Conservation (phyloP, 2,888 invertebrate genomes). For the Orchestes rusci region DNA sequence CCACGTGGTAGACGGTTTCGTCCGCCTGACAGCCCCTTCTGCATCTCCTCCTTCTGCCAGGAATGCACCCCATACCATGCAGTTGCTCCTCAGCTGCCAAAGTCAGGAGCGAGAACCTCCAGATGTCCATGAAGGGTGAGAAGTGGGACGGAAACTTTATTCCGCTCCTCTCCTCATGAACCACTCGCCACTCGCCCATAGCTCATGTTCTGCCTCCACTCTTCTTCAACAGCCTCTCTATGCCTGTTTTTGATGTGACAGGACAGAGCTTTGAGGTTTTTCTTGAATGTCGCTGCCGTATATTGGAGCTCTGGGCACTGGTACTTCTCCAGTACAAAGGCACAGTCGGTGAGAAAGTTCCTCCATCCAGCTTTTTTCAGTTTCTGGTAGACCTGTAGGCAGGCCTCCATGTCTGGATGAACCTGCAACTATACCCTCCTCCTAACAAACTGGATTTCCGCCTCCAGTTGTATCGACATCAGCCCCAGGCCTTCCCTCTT, state of each 20-base stretch:
- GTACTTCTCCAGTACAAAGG: no score
- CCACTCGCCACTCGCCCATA: slow-evolving; percentile 20
- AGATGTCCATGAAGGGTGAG: slow-evolving; percentile 14
- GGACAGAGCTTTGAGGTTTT: no score
- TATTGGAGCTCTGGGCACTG: no score
- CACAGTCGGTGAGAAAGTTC: slow-evolving; percentile 11
- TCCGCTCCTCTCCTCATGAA: neutral
- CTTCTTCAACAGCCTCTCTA: no score
- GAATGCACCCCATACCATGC: slow-evolving; percentile 20
- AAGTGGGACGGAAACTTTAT: slow-evolving; percentile 19
- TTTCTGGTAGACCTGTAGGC: slow-evolving; percentile 5
- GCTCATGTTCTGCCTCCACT: slow-evolving; percentile 21
- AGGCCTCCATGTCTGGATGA: slow-evolving; percentile 9
- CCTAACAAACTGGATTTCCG: slow-evolving; percentile 10
- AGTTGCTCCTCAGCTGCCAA: slow-evolving; percentile 26
- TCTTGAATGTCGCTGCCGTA: no score
- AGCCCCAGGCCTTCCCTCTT: slow-evolving; percentile 13
- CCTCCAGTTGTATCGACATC: slow-evolving; percentile 8
- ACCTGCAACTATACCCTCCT: slow-evolving; percentile 14
- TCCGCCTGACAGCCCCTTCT: slow-evolving; percentile 15
- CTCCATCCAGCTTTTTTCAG: slow-evolving; percentile 16
- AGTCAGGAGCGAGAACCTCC: slow-evolving; percentile 18
- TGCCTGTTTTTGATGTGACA: no score
- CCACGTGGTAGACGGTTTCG: slow-evolving; percentile 28
- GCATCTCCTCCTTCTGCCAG: slow-evolving; percentile 12